Conservation (phyloP, 2,113 vertebrate genomes). For the Campylomormyrus tamandua region DNA sequence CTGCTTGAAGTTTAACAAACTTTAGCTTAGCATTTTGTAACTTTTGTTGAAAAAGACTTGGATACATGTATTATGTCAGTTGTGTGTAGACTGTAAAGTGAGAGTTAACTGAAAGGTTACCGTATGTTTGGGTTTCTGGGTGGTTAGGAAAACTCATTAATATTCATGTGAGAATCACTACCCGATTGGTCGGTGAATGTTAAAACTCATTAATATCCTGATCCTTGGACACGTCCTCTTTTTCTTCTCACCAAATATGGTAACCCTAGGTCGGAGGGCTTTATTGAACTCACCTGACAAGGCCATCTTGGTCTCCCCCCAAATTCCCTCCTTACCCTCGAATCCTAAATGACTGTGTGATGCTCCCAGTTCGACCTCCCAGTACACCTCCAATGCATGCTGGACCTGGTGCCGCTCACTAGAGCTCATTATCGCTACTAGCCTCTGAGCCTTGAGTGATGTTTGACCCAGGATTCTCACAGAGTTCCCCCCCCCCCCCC, state of each 20-base stretch:
- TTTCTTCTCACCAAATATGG: too few species aligned
- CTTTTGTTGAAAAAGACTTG: not conserved
- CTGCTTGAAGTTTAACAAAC: not conserved
- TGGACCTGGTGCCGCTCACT: not conserved
- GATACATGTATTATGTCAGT: not conserved
- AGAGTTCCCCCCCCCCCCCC: conserved; percentile 23
- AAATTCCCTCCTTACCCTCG: not conserved
- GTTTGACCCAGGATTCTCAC: not conserved
- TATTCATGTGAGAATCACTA: too few species aligned
- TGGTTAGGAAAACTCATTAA: not conserved
- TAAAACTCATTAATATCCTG: too few species aligned
- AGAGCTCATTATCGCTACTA: not conserved
- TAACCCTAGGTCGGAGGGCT: not conserved
- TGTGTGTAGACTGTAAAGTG: not conserved
- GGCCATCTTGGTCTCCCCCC: not conserved
- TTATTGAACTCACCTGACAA: conserved; percentile 37
- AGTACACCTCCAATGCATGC: not conserved
- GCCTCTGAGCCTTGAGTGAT: not conserved
- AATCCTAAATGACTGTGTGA: not conserved
- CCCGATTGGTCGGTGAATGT: too few species aligned
- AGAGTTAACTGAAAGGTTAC: not conserved
- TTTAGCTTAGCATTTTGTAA: not conserved
- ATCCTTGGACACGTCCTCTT: too few species aligned
- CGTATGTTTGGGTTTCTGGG: not conserved
- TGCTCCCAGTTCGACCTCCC: not conserved